phyloP scores from a whole-genome alignment of 2,797 vertebrate genomes.

The Halcyon smyrnensis region DNA sequence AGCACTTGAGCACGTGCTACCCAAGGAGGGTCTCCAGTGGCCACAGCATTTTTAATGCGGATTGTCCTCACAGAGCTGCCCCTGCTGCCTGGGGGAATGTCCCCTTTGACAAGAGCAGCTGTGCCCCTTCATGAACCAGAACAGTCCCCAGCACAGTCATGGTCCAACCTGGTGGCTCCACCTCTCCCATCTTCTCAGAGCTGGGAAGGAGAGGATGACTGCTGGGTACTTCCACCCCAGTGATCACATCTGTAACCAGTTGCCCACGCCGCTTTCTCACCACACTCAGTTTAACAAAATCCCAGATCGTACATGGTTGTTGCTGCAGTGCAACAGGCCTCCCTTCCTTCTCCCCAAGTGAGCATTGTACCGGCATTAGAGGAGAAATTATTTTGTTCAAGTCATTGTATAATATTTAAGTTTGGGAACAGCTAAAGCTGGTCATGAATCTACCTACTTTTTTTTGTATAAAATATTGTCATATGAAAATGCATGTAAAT shows the following conservation, averaged over 20 bases:
- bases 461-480: neutral
- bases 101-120: neutral
- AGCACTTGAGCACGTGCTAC: neutral
- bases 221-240: no score
- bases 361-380: neutral
- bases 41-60: neutral
- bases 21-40: neutral
- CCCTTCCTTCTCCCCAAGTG: neutral
- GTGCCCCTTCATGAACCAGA: neutral
- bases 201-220: accelerated
- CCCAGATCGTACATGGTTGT: neutral
- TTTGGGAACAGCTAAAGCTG: neutral
- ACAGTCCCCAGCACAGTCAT: neutral
- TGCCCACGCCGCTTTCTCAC: neutral
- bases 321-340: neutral
- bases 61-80: neutral
- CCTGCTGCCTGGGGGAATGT: neutral
- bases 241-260: neutral
- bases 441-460: neutral
- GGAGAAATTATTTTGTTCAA: neutral
- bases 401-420: neutral
- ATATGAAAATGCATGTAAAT: neutral
- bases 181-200: accelerated
- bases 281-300: neutral
- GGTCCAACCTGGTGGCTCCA: neutral